These are phyloP conservation scores for Neostethus bicornis DNA, from an alignment of 2,797 vertebrate species.

Conservation along the genomic window DNA sequence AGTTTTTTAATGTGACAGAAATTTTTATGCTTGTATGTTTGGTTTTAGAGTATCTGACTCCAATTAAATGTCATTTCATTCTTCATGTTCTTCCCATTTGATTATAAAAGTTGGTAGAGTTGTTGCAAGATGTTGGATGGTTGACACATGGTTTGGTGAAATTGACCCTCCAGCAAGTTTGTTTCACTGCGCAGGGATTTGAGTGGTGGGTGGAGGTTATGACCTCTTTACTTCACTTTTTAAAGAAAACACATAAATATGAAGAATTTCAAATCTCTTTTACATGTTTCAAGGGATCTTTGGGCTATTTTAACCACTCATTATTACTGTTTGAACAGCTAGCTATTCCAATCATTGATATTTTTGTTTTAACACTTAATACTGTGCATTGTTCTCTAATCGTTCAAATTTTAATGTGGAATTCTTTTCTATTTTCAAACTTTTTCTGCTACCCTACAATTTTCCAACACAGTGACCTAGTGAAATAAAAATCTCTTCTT, in stretches of 20 bases:
- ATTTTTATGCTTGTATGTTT: neutral
- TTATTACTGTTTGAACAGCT: neutral
- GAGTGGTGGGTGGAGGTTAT: neutral
- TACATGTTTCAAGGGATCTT: neutral
- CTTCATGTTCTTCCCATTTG: neutral
- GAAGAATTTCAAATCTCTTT: no score
- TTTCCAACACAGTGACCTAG: neutral
- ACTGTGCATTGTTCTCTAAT: constrained; percentile 1
- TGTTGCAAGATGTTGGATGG: neutral
- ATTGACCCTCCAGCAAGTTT: neutral
- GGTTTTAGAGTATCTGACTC: neutral
- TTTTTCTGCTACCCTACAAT: neutral
- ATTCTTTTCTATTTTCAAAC: constrained; percentile 6
- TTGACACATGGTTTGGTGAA: neutral
- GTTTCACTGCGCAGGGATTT: neutral
- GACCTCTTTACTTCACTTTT: neutral
- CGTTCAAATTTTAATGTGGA: neutral
- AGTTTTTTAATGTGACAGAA: neutral
- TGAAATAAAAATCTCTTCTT: neutral
- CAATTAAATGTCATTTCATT: neutral
- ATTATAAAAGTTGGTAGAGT: neutral
- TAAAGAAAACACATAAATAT: constrained; percentile 4
- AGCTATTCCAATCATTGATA: neutral
- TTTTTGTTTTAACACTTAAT: neutral
- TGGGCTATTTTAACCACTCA: neutral